These are phyloP conservation scores for Manis pentadactyla DNA, from an alignment of 2,797 vertebrate genomes.

Conservation along the genomic window DNA sequence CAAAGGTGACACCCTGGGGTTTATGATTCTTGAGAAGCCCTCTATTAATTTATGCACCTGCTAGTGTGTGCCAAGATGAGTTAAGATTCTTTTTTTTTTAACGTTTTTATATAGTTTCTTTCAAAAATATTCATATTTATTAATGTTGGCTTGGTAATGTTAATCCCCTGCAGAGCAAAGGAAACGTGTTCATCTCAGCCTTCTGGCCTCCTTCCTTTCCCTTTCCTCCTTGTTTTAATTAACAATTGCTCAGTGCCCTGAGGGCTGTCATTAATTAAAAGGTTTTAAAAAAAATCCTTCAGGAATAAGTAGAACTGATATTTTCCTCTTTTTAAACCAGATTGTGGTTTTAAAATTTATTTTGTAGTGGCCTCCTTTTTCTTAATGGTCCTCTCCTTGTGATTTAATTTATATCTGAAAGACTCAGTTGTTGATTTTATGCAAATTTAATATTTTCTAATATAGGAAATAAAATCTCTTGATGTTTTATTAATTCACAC, in stretches of 20 bases:
- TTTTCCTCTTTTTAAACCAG: slow-evolving; percentile 69
- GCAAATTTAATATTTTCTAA: slow-evolving; percentile 76
- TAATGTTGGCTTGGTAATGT: slow-evolving; percentile 72
- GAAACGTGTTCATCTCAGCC: slow-evolving; percentile 63
- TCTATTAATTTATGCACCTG: slow-evolving; percentile 77
- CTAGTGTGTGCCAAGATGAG: slow-evolving; percentile 53
- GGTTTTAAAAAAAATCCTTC: slow-evolving; percentile 83
- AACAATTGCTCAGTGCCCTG: slow-evolving; percentile 82
- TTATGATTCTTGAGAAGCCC: slow-evolving; percentile 55
- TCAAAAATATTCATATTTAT: slow-evolving; percentile 77
- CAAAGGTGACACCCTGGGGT: slow-evolving; percentile 64
- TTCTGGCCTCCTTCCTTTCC: slow-evolving; percentile 72
- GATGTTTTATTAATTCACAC: slow-evolving; percentile 82
- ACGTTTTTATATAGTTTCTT: slow-evolving; percentile 72
- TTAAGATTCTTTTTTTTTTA: slow-evolving; percentile 48
- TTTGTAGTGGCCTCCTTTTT: slow-evolving; percentile 7
- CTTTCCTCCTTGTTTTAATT: slow-evolving; percentile 83
- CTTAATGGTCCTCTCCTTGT: slow-evolving; percentile 65
- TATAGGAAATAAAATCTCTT: slow-evolving; percentile 76
- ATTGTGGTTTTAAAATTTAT: slow-evolving; percentile 72
- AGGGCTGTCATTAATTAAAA: slow-evolving; percentile 88
- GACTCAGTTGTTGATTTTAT: slow-evolving; percentile 80
- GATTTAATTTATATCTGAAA: slow-evolving; percentile 77
- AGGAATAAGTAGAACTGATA: slow-evolving; percentile 80
- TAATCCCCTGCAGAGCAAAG: slow-evolving; percentile 77